Percentiles rank a stretch among this genome's conserved stretches.
Conservation (phyloP, 2,797 vertebrate genomes). For the Pseudopleuronectes americanus region DNA sequence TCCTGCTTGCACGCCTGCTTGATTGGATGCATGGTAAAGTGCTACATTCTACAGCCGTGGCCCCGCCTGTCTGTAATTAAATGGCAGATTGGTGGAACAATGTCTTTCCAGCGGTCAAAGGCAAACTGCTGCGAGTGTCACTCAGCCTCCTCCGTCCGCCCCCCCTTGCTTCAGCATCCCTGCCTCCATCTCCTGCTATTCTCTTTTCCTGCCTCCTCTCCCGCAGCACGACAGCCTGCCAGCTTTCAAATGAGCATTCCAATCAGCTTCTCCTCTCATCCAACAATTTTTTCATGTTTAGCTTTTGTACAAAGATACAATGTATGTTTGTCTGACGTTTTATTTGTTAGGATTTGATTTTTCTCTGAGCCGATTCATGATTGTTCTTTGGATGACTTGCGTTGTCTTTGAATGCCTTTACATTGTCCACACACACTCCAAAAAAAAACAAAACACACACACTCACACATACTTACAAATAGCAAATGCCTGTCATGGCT, state of each 20-base stretch:
- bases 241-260: conserved; percentile 31
- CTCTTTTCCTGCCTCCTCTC: conserved; percentile 3
- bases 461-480: conserved; percentile 17
- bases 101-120: conserved; percentile 30
- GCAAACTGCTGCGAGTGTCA: conserved; percentile 3
- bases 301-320: background rate
- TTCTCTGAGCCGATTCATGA: conserved; percentile 10
- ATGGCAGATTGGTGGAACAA: conserved; percentile 45
- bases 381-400: conserved; percentile 32
- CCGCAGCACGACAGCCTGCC: conserved; percentile 20
- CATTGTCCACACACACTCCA: conserved; percentile 8
- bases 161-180: conserved; percentile 28
- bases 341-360: conserved; percentile 7
- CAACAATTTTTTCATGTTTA: conserved; percentile 14
- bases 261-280: background rate
- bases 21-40: conserved; percentile 59
- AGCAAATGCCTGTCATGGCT: conserved; percentile 63
- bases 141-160: conserved; percentile 27
- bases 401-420: conserved; percentile 32
- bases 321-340: background rate
- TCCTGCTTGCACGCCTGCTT: conserved; percentile 37
- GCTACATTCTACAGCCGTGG: conserved; percentile 16
- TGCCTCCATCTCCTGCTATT: conserved; percentile 21
- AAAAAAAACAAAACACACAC: too few species aligned
- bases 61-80: conserved; percentile 62